These are phyloP conservation scores for Rhagoletis zephyria DNA, from an alignment of 1,140 invertebrate genomes.

Conservation along the genomic window DNA sequence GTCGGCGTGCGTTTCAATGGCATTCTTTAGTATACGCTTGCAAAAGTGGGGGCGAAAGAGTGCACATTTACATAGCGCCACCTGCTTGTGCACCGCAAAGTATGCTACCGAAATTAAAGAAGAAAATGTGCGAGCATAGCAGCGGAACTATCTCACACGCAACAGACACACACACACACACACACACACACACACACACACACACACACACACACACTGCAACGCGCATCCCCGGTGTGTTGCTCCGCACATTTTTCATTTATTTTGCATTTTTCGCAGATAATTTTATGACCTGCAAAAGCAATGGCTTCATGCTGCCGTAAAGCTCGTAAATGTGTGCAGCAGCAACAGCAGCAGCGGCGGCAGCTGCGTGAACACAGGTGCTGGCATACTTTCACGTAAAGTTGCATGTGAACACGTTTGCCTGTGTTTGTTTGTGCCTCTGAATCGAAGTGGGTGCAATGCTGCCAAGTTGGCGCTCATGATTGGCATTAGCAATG, in stretches of 20 bases:
- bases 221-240: background rate
- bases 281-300: slow-evolving; percentile 52
- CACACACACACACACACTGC: background rate
- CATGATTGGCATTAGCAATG: slow-evolving; percentile 42
- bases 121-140: slow-evolving; percentile 1
- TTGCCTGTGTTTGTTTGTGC: background rate
- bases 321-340: slow-evolving; percentile 19
- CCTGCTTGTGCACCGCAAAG: slow-evolving; percentile 9
- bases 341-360: background rate
- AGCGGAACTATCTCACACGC: too few relatives aligned
- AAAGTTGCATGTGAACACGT: background rate
- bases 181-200: background rate
- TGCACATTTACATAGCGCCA: slow-evolving; percentile 24
- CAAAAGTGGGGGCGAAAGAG: background rate
- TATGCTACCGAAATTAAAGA: slow-evolving; percentile 39
- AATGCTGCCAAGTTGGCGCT: background rate
- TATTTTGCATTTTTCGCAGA: slow-evolving; percentile 34
- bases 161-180: background rate
- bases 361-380: background rate
- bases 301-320: slow-evolving; percentile 1
- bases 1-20: background rate
- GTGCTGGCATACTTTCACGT: slow-evolving; percentile 20
- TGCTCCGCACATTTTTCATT: slow-evolving; percentile 14
- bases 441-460: background rate
- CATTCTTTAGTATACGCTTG: background rate